Evolutionary conservation across 2,888 invertebrate species (phyloP).

Genomic region (Ichneumon xanthorius): DNA sequence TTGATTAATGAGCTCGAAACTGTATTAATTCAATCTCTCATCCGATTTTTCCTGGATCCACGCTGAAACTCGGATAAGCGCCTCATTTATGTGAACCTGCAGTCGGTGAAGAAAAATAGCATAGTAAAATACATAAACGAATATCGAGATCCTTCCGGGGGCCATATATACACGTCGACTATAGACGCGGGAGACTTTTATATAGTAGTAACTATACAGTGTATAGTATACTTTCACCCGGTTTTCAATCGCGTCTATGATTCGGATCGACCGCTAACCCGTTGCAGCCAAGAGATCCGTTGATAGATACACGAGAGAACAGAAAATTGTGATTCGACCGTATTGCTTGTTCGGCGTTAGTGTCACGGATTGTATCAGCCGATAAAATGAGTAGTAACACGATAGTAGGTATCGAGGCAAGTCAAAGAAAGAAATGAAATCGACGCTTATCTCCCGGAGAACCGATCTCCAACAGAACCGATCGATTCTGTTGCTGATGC

Average conservation of each 20-base stretch:
- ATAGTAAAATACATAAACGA: slow-evolving; percentile 15
- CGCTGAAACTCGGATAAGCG: neutral
- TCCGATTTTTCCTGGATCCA: neutral
- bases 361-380: slow-evolving; percentile 34
- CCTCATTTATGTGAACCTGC: slow-evolving; percentile 6
- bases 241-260: slow-evolving; percentile 48
- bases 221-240: slow-evolving; percentile 59
- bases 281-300: slow-evolving; percentile 56
- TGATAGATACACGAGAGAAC: slow-evolving; percentile 57
- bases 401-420: neutral
- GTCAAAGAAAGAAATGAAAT: slow-evolving; percentile 17
- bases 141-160: slow-evolving; percentile 26
- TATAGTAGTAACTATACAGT: slow-evolving; percentile 24
- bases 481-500: slow-evolving; percentile 28
- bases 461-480: slow-evolving; percentile 9
- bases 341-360: slow-evolving; percentile 38
- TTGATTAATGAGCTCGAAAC: slow-evolving; percentile 7
- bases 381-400: neutral
- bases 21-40: neutral
- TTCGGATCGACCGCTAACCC: slow-evolving; percentile 25
- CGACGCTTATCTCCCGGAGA: slow-evolving; percentile 7
- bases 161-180: neutral
- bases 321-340: slow-evolving; percentile 35
- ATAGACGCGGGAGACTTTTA: neutral
- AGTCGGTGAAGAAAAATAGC: slow-evolving; percentile 13